Base-by-base conservation (phyloP, 53 echinoderm and acorn worm species). In the Holothuria leucospilota region DNA sequence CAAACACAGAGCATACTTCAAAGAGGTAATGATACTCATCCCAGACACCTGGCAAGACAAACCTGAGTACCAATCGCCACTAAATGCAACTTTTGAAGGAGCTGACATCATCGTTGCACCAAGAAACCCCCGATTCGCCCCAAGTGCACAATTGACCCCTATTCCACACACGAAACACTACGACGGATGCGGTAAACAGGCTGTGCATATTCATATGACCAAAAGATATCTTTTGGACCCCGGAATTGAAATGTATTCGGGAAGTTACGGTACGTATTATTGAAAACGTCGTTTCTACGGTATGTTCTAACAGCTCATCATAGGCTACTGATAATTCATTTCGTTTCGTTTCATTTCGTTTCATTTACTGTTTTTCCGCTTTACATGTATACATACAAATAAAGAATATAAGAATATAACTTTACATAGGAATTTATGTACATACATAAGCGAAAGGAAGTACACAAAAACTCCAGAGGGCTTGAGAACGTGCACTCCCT, bases 61-160 rank as follows among this genome's bases (percentile, higher is more conserved):
- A 21, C 93, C 93, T 1, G 90, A 89, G 68, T 92, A 92, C 71
- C 28, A 63, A 42, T 73, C 78, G 49, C 81, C 92, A 49, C 72
- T 79, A 82, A 92, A 86, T 69, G 86, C 84, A 62, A 81, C 92
- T 8, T 92, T 92, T 61, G 92, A 92, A 65, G 59, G 66, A 27
- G 81, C 92, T 58, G 93, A 92, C 84, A 66, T 92, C 38, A 92
- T 92, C 20, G 87, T 92, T 28, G 93, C 93, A 2, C 88, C 92
- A 20, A 85, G 88, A 72, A 92, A 92, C 78, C 92, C 92, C 26
- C 88, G 88, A 20, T 92, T 85, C 77, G 92, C 92, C 7, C 92
- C 92, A 21, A 81, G 49, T 25, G 49, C 53, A 14, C 14, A 29
- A 18, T 24, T 78, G 59, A 40, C 78, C 18, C 78, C 78, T 20